These are phyloP conservation scores for Macrotrachela quadricornifera DNA, from an alignment of 1,140 invertebrate genomes.

Conservation along the genomic window DNA sequence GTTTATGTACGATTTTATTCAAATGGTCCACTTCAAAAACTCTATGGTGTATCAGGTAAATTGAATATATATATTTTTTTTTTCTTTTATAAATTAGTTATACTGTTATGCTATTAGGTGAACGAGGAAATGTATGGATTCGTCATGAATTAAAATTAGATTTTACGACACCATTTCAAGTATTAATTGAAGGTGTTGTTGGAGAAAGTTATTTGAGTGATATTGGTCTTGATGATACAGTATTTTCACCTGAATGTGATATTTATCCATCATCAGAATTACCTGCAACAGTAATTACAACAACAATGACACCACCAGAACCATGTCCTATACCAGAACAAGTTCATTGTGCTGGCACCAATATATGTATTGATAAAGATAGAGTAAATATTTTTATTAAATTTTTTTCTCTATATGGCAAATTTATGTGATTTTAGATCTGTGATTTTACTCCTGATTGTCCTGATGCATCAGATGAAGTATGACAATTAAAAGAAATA, in stretches of 20 bases:
- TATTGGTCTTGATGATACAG: conserved; percentile 22
- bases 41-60: too few relatives aligned
- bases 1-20: background rate
- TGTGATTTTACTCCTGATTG: conserved; percentile 44
- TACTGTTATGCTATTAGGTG: too few relatives aligned
- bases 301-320: too few relatives aligned
- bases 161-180: conserved; percentile 13
- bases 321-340: too few relatives aligned
- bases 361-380: too few relatives aligned
- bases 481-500: conserved; percentile 15
- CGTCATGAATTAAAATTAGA: conserved; percentile 8
- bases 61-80: too few relatives aligned
- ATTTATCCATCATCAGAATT: background rate
- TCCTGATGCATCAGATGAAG: conserved; percentile 19
- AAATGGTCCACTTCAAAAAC: too few relatives aligned
- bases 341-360: too few relatives aligned
- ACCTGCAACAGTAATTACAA: too few relatives aligned
- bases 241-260: conserved; percentile 14
- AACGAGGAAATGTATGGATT: conserved; percentile 10
- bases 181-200: conserved; percentile 17
- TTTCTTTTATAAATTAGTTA: too few relatives aligned
- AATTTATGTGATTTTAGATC: conserved; percentile 1
- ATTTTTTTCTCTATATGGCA: too few relatives aligned
- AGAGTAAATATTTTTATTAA: too few relatives aligned
- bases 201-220: conserved; percentile 16